Evolutionary conservation across 2,888 invertebrate genomes (phyloP).

Genomic region (Acanthosepion esculentum): DNA sequence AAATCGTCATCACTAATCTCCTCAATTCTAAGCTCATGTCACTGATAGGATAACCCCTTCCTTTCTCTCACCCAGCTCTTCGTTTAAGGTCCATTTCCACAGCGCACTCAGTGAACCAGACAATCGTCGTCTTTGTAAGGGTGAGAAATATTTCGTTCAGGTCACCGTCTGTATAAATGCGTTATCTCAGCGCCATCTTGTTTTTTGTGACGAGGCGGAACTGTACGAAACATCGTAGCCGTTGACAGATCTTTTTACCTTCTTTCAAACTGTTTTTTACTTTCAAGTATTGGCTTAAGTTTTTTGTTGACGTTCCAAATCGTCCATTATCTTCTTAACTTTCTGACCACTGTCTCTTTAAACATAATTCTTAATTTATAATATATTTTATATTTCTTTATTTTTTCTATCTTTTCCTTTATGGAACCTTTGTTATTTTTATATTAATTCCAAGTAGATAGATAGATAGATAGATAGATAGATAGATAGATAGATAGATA

Average conservation of each 20-base stretch:
- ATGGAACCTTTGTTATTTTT: too few relatives aligned
- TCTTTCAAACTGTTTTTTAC: neutral
- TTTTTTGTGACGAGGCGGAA: neutral
- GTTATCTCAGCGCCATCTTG: neutral
- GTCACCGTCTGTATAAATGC: neutral
- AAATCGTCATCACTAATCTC: neutral
- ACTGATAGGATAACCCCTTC: neutral
- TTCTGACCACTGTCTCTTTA: too few relatives aligned
- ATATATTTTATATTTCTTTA: too few relatives aligned
- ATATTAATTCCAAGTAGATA: too few relatives aligned
- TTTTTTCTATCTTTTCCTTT: too few relatives aligned
- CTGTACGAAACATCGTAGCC: neutral
- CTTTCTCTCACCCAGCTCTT: neutral
- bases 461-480: too few relatives aligned
- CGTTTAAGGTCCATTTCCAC: neutral
- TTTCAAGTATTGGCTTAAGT: too few relatives aligned
- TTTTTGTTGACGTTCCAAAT: too few relatives aligned
- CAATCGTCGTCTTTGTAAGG: neutral
- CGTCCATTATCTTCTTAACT: too few relatives aligned
- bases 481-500: too few relatives aligned
- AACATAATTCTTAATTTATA: too few relatives aligned
- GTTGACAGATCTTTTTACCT: neutral
- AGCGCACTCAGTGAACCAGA: neutral
- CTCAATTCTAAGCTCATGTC: neutral
- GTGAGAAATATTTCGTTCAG: neutral